A percentile compares a stretch with the other conserved stretches of the same genome.
Conservation (phyloP, 2,113 vertebrate species). For the Austrofundulus limnaeus region DNA sequence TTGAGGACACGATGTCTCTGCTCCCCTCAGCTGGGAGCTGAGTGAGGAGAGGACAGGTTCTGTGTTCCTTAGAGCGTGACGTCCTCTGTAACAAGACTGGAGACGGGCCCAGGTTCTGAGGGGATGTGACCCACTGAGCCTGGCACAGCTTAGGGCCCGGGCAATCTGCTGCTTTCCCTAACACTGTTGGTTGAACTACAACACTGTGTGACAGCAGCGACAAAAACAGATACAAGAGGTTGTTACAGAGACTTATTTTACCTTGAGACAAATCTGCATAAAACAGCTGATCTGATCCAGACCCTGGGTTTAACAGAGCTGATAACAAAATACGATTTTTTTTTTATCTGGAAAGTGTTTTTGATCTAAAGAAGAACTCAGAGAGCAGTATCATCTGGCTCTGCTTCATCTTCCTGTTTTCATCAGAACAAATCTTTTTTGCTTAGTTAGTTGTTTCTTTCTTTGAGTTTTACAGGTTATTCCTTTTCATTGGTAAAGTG, state of each 20-base stretch:
- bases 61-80: slow-evolving; percentile 53
- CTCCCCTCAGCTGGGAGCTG: slow-evolving; percentile 39
- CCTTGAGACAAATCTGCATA: background rate
- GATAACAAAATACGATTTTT: no score
- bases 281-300: no score
- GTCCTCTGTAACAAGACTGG: slow-evolving; percentile 54
- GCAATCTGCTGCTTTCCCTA: slow-evolving; percentile 71
- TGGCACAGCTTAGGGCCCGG: slow-evolving; percentile 54
- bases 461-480: no score
- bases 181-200: slow-evolving; percentile 21
- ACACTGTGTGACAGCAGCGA: slow-evolving; percentile 25
- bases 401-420: no score
- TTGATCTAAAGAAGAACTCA: no score
- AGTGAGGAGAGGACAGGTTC: slow-evolving; percentile 35
- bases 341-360: no score
- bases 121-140: slow-evolving; percentile 76
- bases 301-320: no score
- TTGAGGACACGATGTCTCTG: slow-evolving; percentile 53
- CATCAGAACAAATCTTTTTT: no score
- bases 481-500: no score
- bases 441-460: no score
- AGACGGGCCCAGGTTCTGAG: slow-evolving; percentile 51
- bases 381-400: no score
- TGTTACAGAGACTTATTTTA: slow-evolving; percentile 5
- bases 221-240: slow-evolving; percentile 19